These are phyloP conservation scores for Rattus norvegicus DNA, from an alignment of 2,113 vertebrate genomes.

Conservation along the genomic window DNA sequence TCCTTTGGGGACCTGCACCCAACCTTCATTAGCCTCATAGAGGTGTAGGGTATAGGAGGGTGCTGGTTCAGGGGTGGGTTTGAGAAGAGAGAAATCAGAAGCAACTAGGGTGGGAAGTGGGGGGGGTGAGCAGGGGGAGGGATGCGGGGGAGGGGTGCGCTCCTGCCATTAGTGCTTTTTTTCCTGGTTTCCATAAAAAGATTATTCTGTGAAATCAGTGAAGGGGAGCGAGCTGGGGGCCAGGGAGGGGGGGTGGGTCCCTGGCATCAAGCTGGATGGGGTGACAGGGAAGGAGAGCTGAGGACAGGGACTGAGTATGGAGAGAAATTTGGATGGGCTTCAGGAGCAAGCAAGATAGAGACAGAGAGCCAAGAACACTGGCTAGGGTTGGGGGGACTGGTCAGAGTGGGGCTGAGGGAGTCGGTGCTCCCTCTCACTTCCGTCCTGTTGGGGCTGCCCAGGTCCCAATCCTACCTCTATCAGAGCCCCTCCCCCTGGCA, in stretches of 20 bases:
- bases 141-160: constrained; percentile 74
- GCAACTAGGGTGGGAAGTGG: constrained; percentile 63
- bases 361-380: constrained; percentile 49
- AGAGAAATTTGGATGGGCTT: constrained; percentile 66
- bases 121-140: constrained; percentile 51
- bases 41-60: background rate
- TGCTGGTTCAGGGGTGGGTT: background rate
- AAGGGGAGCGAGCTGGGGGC: constrained; percentile 70
- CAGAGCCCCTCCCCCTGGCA: constrained; percentile 49
- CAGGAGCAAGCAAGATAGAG: constrained; percentile 36
- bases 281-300: constrained; percentile 48
- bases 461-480: background rate
- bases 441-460: background rate
- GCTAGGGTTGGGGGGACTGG: background rate
- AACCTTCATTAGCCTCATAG: background rate
- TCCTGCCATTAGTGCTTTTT: constrained; percentile 78
- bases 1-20: background rate
- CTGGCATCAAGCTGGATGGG: constrained; percentile 70
- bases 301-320: constrained; percentile 53
- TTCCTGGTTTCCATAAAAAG: constrained; percentile 80
- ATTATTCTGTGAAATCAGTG: constrained; percentile 78
- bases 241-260: constrained; percentile 49
- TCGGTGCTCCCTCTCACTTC: background rate
- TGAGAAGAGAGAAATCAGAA: constrained; percentile 39
- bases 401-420: background rate